These are phyloP conservation scores for Sebastes glaucus DNA, from an alignment of 2,797 vertebrate genomes.

Conservation along the genomic window DNA sequence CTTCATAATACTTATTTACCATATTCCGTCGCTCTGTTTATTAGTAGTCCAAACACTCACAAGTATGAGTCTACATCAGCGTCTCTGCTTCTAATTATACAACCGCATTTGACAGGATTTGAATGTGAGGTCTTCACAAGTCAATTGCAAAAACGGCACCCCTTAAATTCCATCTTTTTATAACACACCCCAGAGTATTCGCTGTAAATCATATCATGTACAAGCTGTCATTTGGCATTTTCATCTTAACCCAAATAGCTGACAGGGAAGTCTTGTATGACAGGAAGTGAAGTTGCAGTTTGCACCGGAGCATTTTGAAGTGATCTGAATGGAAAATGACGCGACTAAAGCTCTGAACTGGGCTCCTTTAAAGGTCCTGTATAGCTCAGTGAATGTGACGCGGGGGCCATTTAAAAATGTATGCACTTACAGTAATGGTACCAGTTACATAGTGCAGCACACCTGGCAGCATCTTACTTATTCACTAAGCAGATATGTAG, in stretches of 20 bases:
- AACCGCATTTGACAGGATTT: neutral
- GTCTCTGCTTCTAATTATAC: neutral
- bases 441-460: neutral
- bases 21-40: neutral
- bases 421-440: neutral
- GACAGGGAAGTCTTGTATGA: conserved; percentile 17
- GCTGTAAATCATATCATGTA: conserved; percentile 38
- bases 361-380: conserved; percentile 22
- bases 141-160: neutral
- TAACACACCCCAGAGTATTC: conserved; percentile 11
- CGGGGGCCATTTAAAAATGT: neutral
- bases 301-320: conserved; percentile 24
- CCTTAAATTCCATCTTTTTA: neutral
- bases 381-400: conserved; percentile 18
- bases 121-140: neutral
- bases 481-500: neutral
- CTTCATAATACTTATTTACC: neutral
- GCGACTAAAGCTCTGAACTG: conserved; percentile 17
- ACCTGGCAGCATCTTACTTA: neutral
- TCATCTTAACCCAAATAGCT: conserved; percentile 8
- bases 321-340: conserved; percentile 30
- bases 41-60: neutral
- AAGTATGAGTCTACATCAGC: neutral
- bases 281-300: conserved; percentile 42
- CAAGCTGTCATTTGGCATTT: conserved; percentile 36